Evolutionary conservation across 2,888 invertebrate species (phyloP).

Genomic region (Apodemia zela): DNA sequence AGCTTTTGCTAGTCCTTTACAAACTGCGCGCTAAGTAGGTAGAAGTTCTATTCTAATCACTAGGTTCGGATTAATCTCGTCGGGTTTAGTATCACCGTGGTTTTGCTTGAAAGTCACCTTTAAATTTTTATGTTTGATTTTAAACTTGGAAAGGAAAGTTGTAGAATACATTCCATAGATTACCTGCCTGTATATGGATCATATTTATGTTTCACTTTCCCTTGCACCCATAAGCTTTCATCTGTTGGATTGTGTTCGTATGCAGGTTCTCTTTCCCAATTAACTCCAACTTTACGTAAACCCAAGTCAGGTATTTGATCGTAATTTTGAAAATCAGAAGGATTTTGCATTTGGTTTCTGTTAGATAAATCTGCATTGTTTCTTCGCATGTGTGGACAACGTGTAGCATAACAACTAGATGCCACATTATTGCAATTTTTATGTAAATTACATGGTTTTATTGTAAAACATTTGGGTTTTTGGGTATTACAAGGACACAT

Average conservation of each 20-base stretch:
- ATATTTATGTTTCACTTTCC: constrained; percentile 22
- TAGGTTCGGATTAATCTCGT: too few species aligned
- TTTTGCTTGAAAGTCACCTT: too few species aligned
- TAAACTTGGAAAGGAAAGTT: too few species aligned
- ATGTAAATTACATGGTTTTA: constrained; percentile 33
- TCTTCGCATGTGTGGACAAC: constrained; percentile 33
- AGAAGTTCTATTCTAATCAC: too few species aligned
- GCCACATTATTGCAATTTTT: constrained; percentile 37
- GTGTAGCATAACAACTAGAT: constrained; percentile 29
- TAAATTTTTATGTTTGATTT: too few species aligned
- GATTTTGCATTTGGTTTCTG: constrained; percentile 33
- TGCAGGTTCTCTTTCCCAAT: not conserved
- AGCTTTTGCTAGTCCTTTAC: too few species aligned
- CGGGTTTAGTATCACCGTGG: too few species aligned
- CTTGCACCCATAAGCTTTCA: not conserved
- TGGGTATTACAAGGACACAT: constrained; percentile 43
- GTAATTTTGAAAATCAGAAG: constrained; percentile 24
- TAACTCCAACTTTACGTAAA: constrained; percentile 3
- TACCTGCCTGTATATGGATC: constrained; percentile 42
- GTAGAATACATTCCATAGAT: constrained; percentile 27
- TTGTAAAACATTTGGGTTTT: constrained; percentile 34
- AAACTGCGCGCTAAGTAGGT: too few species aligned
- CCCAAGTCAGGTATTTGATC: constrained; percentile 15
- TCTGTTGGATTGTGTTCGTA: not conserved
- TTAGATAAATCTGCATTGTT: constrained; percentile 27